Conservation (phyloP, 2,113 vertebrate species). For the Empidonax traillii region DNA sequence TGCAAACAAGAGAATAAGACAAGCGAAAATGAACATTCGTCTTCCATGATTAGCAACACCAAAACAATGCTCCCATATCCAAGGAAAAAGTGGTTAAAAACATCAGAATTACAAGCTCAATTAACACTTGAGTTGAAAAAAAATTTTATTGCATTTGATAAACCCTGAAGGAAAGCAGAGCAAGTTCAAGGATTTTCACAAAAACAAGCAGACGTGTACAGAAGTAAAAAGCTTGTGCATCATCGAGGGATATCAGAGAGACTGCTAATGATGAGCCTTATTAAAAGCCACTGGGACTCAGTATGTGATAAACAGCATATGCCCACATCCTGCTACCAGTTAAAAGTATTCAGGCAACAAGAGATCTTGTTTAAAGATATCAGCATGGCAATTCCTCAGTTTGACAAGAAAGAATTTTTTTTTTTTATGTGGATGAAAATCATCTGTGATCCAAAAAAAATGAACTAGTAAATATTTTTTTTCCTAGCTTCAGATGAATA, state of each 20-base stretch:
- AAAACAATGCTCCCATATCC: not conserved
- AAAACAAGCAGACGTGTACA: not conserved
- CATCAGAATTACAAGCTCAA: not conserved
- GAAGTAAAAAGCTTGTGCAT: not conserved
- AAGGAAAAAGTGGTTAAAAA: not conserved
- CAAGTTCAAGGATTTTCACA: not conserved
- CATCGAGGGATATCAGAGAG: not conserved
- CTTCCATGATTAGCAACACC: not conserved
- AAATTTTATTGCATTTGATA: not conserved
- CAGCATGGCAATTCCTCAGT: not conserved
- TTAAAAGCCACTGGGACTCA: not conserved
- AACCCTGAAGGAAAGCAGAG: not conserved
- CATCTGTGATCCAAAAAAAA: not conserved
- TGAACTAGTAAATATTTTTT: not conserved
- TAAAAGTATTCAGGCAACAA: not conserved
- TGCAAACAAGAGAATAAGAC: not conserved
- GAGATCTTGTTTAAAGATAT: not conserved
- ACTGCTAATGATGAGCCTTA: not conserved
- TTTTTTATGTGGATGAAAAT: not conserved
- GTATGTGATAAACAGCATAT: not conserved
- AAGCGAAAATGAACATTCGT: not conserved
- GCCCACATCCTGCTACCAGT: fast-evolving
- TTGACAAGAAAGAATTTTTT: not conserved
- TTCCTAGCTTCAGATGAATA: not conserved
- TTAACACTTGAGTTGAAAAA: not conserved